phyloP scores from a whole-genome alignment of 2,113 vertebrate genomes.

The Thryonomys swinderianus region DNA sequence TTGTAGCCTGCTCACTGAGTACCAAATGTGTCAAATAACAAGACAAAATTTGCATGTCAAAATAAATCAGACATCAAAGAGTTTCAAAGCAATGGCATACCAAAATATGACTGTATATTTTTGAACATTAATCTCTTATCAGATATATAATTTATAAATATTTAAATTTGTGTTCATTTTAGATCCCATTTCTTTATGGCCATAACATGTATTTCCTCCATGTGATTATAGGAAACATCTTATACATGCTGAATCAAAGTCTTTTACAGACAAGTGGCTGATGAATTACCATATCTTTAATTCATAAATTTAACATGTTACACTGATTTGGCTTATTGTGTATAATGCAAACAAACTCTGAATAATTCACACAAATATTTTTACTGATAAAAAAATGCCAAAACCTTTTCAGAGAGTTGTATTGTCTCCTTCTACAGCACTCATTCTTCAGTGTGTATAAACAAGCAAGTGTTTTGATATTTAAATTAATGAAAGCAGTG shows the following conservation, averaged over 20 bases:
- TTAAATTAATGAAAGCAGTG: conserved; percentile 76
- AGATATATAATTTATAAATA: conserved; percentile 20
- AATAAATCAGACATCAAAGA: background rate
- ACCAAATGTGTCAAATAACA: background rate
- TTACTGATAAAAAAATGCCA: conserved; percentile 67
- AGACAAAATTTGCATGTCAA: background rate
- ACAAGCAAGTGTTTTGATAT: conserved; percentile 80
- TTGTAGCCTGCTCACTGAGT: background rate
- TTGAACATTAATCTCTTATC: background rate
- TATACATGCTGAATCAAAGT: conserved; percentile 42
- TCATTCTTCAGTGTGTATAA: conserved; percentile 63
- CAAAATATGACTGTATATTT: background rate
- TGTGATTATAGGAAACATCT: conserved; percentile 41
- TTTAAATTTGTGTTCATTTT: conserved; percentile 47
- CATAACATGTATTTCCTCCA: background rate
- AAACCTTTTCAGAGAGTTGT: conserved; percentile 67
- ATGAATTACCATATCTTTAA: conserved; percentile 76
- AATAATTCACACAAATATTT: conserved; percentile 69
- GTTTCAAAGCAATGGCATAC: background rate
- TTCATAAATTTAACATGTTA: conserved; percentile 80
- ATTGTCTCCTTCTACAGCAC: conserved; percentile 72
- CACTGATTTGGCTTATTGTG: conserved; percentile 75
- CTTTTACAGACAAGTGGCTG: conserved; percentile 69
- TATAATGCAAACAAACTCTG: conserved; percentile 57
- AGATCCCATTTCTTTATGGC: conserved; percentile 28